phyloP scores from a whole-genome alignment of 1,140 invertebrate species.

The Heterodera schachtii region DNA sequence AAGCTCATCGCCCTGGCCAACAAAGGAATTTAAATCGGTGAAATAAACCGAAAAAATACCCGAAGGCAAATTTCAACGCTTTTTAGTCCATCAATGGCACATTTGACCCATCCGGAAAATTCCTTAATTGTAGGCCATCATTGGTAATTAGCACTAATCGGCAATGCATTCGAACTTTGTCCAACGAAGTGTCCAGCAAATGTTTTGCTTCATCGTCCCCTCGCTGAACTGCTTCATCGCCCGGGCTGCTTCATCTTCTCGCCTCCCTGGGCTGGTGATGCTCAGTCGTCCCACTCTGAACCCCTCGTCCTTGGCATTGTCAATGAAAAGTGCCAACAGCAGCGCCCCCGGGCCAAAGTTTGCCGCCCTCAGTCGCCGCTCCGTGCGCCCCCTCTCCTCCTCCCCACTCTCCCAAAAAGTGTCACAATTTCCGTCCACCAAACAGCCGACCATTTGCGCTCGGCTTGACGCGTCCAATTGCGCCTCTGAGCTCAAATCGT shows the following conservation, averaged over 20 bases:
- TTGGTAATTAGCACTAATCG: neutral
- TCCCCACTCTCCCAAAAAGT: conserved; percentile 99
- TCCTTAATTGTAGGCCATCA: conserved; percentile 68
- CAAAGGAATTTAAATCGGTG: conserved; percentile 68
- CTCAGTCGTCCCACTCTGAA: conserved; percentile 40
- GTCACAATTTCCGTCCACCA: conserved; percentile 91
- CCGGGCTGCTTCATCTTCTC: neutral
- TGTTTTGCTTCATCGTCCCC: too few relatives aligned
- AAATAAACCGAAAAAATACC: neutral
- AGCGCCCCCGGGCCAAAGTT: conserved; percentile 37
- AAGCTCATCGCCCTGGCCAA: conserved; percentile 72
- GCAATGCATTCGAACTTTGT: conserved; percentile 67
- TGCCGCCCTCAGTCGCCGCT: conserved; percentile 81
- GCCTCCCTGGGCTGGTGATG: conserved; percentile 1
- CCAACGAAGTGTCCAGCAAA: conserved; percentile 22
- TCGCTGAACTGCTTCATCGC: neutral
- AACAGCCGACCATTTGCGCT: conserved; percentile 85
- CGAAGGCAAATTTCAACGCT: conserved; percentile 69
- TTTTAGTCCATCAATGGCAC: conserved; percentile 74
- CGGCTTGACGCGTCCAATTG: conserved; percentile 87
- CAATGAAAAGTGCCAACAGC: conserved; percentile 55
- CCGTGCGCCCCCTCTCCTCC: conserved; percentile 74
- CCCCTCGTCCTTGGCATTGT: conserved; percentile 57
- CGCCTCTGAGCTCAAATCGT: conserved; percentile 76
- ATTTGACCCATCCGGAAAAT: conserved; percentile 83